phyloP scores from a whole-genome alignment of 2,113 vertebrate genomes.

The Cheirogaleus medius region DNA sequence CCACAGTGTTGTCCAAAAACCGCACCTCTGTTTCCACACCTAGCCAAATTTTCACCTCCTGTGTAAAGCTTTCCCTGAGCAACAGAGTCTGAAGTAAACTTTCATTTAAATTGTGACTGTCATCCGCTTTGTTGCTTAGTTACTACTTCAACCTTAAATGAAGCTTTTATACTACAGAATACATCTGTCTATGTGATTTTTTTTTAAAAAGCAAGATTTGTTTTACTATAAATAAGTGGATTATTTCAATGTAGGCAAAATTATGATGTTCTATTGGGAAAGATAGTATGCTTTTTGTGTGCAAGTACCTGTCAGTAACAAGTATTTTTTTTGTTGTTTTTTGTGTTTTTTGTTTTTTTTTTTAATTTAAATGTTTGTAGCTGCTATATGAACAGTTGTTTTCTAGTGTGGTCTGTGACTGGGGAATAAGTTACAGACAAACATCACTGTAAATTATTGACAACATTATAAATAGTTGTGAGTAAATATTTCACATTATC shows the following conservation, averaged over 20 bases:
- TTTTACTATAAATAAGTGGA: constrained; percentile 88
- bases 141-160: constrained; percentile 86
- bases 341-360: too few species aligned
- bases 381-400: constrained; percentile 97
- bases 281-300: constrained; percentile 89
- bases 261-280: constrained; percentile 89
- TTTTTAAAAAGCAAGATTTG: constrained; percentile 75
- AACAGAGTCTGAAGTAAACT: not conserved
- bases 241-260: constrained; percentile 91
- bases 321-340: constrained; percentile 69
- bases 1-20: not conserved
- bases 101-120: not conserved
- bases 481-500: constrained; percentile 89
- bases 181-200: constrained; percentile 87
- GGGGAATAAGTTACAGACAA: constrained; percentile 92
- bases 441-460: constrained; percentile 84
- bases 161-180: constrained; percentile 94
- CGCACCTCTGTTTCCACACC: not conserved
- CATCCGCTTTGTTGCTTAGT: not conserved
- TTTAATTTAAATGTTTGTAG: constrained; percentile 93
- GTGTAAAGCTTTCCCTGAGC: not conserved
- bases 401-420: constrained; percentile 92
- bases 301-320: constrained; percentile 88
- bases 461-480: constrained; percentile 90
- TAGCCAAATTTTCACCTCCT: not conserved